Evolutionary conservation across 1,140 invertebrate genomes (phyloP).

Genomic region (Lysiphlebus fabarum): DNA sequence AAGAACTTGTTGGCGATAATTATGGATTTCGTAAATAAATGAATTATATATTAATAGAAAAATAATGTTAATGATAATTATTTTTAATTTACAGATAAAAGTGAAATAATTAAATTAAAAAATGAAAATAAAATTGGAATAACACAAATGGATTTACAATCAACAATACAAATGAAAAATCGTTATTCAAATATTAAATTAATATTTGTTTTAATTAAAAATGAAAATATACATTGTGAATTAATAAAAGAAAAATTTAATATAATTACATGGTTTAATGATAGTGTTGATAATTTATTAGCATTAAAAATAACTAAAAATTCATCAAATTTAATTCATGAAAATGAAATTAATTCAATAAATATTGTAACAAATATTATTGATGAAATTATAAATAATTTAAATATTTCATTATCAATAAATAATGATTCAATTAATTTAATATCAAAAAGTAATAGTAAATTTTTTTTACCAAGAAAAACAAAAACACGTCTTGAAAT

Average conservation of each 20-base stretch:
- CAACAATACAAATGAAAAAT: conserved; percentile 34
- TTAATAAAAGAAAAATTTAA: conserved; percentile 38
- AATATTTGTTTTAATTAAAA: conserved; percentile 33
- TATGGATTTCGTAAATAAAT: conserved; percentile 42
- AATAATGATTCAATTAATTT: neutral
- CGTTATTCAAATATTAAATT: conserved; percentile 36
- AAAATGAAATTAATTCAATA: conserved; percentile 23
- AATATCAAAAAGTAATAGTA: conserved; percentile 11
- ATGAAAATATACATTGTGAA: conserved; percentile 31
- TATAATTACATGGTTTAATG: conserved; percentile 35
- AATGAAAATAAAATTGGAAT: conserved; percentile 40
- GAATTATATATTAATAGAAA: conserved; percentile 7
- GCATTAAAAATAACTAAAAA: conserved; percentile 26
- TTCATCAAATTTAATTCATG: neutral
- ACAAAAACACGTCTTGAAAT: conserved; percentile 11
- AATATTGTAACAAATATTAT: conserved; percentile 30
- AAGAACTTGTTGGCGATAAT: conserved; percentile 37
- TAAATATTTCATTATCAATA: conserved; percentile 21
- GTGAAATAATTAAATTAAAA: conserved; percentile 31
- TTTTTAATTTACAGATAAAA: conserved; percentile 26
- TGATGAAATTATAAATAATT: conserved; percentile 27
- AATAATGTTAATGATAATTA: neutral
- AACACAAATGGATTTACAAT: conserved; percentile 36
- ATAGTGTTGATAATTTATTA: conserved; percentile 32
- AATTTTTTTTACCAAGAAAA: conserved; percentile 22